Evolutionary conservation across 1,140 invertebrate genomes (phyloP).

Genomic region (Polyergus mexicanus): DNA sequence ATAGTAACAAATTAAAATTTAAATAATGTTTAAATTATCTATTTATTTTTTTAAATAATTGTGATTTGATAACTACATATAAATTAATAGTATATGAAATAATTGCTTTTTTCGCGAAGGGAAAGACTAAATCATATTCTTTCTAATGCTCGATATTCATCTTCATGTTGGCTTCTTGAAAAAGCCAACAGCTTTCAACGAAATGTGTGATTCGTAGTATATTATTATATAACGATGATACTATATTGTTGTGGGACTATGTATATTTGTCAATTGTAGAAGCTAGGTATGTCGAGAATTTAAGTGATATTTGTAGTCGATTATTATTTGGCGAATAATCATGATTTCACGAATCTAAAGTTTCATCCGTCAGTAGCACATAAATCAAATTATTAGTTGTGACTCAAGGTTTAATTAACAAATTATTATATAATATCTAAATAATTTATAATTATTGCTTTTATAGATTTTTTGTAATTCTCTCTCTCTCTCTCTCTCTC

Average conservation of each 20-base stretch:
- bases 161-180: too few relatives aligned
- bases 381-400: not conserved
- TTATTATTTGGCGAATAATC: constrained; percentile 11
- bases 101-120: not conserved
- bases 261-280: constrained; percentile 14
- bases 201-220: constrained; percentile 9
- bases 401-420: not conserved
- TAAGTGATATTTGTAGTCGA: constrained; percentile 6
- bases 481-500: too few relatives aligned
- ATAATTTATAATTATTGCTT: not conserved
- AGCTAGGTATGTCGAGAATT: constrained; percentile 35
- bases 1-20: not conserved
- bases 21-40: not conserved
- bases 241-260: constrained; percentile 1
- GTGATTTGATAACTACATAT: not conserved
- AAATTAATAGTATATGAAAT: too few relatives aligned
- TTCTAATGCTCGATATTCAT: constrained; percentile 7
- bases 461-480: not conserved
- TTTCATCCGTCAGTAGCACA: not conserved
- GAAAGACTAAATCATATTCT: not conserved
- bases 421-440: not conserved
- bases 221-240: constrained; percentile 8
- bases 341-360: not conserved
- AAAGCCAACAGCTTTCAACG: too few relatives aligned
- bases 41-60: not conserved